A percentile compares a stretch with the other conserved stretches of the same genome.
Evolutionary conservation across 2,113 vertebrate species (phyloP).

Genomic region (Ascaphus truei): DNA sequence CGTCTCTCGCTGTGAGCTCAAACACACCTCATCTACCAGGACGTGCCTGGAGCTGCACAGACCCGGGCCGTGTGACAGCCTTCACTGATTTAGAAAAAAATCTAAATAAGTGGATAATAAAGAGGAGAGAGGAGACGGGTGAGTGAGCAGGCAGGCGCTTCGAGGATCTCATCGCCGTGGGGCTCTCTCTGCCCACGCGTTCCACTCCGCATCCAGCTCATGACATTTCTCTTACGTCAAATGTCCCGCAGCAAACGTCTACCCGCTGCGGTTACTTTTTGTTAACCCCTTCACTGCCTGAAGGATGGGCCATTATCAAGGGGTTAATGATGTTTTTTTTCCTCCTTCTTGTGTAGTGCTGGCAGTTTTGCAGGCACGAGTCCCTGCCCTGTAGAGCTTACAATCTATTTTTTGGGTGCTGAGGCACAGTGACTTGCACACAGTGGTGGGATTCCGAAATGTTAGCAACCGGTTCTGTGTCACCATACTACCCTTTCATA

Average conservation of each 20-base stretch:
- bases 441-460: no score
- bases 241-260: no score
- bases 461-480: no score
- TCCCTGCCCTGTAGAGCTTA: background rate
- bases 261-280: no score
- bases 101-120: background rate
- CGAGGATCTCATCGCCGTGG: background rate
- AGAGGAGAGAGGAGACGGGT: background rate
- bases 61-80: background rate
- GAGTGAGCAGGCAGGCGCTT: background rate
- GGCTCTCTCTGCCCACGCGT: background rate
- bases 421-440: no score
- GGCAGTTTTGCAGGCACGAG: background rate
- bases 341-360: background rate
- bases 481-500: no score
- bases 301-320: background rate
- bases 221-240: no score
- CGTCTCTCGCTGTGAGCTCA: background rate
- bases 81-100: background rate
- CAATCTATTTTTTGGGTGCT: no score
- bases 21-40: slow-evolving; percentile 1
- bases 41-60: slow-evolving; percentile 15
- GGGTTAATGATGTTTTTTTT: background rate
- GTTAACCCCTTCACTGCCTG: background rate
- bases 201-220: no score